Base-by-base conservation (phyloP, 1,140 invertebrate genomes). In the Penaeus indicus region DNA sequence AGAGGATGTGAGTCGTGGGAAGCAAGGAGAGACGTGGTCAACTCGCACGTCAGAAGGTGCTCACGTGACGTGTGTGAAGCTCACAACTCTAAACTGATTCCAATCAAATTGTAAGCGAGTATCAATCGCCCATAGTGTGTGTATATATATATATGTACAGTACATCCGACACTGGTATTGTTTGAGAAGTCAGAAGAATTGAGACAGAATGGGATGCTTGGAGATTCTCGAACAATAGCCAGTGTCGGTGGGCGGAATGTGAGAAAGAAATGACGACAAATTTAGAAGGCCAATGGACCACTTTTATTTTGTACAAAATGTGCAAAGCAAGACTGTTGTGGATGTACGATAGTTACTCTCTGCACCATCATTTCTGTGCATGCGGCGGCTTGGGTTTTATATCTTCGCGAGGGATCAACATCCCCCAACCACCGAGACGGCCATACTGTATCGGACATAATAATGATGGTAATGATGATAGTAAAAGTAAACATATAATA, bases 361-460 rank as follows among this genome's bases (percentile, higher is more conserved):
- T 86, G 85, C 77, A 78, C 77, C 85, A 80, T 64, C 62, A 64
- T n/a, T 32, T 86, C 75, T 86, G 75, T 63, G 81, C 81, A 64
- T 63, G 60, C 81, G 62, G 62, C 81, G 81, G 27, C 81, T 83
- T 83, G 81, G 81, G 81, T 64, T 32, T 81, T 83, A 64, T 83
- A 64, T 64, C 81, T 83, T 32, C 81, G 22, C 64, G 81, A 63
- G 62, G 60, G 81, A 64, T 83, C 72, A 62, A 83, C 82, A 83
- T 84, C 87, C 87, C 81, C 87, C 63, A 42, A 89, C 78, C 75
- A 85, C 84, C 62, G 83, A 61, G 88, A 80, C 88, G 78, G 78
- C 84, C 75, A 89, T 85, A 85, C 83, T 89, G 86, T 87, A 87
- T 72, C 67, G 38, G 79, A 72, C 63, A 82, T 87, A 83, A 82